Percentiles rank a stretch among this genome's conserved stretches.
Evolutionary conservation across 2,113 vertebrate species (phyloP).

Genomic region (Larimichthys polyactis): DNA sequence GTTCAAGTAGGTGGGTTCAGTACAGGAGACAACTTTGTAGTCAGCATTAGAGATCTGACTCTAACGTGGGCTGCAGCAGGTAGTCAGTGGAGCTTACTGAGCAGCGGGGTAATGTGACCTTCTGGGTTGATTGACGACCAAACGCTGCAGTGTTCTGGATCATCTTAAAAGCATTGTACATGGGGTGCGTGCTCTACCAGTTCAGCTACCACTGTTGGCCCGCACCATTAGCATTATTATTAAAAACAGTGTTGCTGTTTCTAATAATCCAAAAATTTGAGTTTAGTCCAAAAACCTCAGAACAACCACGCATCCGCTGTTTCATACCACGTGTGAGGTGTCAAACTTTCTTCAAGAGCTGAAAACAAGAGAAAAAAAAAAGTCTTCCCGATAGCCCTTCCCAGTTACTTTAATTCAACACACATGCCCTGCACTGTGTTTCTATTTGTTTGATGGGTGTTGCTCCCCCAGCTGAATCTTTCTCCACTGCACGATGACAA

Average conservation of each 20-base stretch:
- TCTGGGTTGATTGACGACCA: too few species aligned
- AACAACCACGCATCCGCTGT: background rate
- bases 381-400: background rate
- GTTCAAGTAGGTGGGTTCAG: too few species aligned
- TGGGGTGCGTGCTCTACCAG: too few species aligned
- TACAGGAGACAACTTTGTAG: too few species aligned
- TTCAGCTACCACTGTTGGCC: too few species aligned
- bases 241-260: background rate
- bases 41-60: too few species aligned
- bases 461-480: background rate
- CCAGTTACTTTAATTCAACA: conserved; percentile 4
- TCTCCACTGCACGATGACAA: conserved; percentile 42
- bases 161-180: too few species aligned
- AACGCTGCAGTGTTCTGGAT: too few species aligned
- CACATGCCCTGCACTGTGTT: background rate
- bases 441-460: background rate
- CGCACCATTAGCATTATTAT: background rate
- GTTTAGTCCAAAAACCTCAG: background rate
- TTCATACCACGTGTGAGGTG: background rate
- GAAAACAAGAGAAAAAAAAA: background rate
- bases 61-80: too few species aligned
- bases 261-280: background rate
- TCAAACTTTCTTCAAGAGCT: background rate
- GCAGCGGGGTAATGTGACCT: too few species aligned
- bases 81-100: too few species aligned